Percentiles rank a stretch among this genome's conserved stretches.
phyloP scores from a whole-genome alignment of 2,113 vertebrate species.

The Raphicerus campestris region DNA sequence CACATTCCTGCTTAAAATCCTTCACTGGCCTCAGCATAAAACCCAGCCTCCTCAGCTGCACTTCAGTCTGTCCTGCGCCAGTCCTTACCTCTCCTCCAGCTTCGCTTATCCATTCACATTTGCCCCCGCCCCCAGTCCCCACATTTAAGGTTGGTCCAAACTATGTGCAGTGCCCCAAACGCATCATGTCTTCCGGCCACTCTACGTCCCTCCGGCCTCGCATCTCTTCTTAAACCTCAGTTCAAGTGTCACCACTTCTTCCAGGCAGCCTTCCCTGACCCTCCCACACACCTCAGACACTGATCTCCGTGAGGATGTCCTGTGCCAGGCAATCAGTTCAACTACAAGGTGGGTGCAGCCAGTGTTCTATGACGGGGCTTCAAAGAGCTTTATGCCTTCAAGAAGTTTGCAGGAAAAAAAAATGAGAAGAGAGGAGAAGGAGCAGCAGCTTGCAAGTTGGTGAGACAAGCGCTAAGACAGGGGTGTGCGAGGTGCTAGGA shows the following conservation, averaged over 20 bases:
- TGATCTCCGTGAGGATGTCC: not conserved
- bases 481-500: not conserved
- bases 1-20: not conserved
- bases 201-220: not conserved
- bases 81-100: not conserved
- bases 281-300: not conserved
- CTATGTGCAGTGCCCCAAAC: not conserved
- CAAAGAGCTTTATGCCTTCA: not conserved
- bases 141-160: not conserved
- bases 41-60: not conserved
- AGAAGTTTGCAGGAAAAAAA: not conserved
- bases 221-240: not conserved
- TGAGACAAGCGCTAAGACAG: not conserved
- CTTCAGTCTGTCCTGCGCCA: not conserved
- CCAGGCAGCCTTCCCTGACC: not conserved
- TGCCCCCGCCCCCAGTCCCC: rapidly evolving
- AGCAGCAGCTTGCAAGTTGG: not conserved
- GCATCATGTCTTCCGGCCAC: not conserved
- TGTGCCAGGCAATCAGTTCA: not conserved
- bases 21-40: not conserved
- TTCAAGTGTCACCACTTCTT: not conserved
- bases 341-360: not conserved
- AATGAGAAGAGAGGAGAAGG: not conserved
- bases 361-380: not conserved
- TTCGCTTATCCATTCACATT: not conserved